These are phyloP conservation scores for Hiodon tergisus DNA, from an alignment of 2,113 vertebrate genomes.

Conservation along the genomic window DNA sequence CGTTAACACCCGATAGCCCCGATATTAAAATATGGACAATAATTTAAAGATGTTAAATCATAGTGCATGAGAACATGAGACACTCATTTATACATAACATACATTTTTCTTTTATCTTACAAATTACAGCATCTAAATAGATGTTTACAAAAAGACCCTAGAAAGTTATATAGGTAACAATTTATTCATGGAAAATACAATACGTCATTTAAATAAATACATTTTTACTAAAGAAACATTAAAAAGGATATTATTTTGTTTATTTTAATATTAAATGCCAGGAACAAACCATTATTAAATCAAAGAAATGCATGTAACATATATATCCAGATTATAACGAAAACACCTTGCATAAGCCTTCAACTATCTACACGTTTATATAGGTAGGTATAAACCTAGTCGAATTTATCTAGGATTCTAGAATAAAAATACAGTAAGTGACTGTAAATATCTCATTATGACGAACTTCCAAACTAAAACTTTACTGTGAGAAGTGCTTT, in stretches of 20 bases:
- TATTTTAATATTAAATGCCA: constrained; percentile 2
- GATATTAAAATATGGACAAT: too few relatives aligned
- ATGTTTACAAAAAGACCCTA: neutral
- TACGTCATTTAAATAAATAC: constrained; percentile 13
- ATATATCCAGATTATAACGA: neutral
- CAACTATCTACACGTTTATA: neutral
- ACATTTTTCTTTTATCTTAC: neutral
- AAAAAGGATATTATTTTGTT: constrained; percentile 20
- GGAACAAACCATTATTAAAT: constrained; percentile 6
- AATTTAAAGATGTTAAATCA: too few relatives aligned
- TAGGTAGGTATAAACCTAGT: neutral
- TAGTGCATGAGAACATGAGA: too few relatives aligned
- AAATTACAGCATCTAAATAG: neutral
- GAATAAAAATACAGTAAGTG: constrained; percentile 8
- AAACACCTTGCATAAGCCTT: neutral
- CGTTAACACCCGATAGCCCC: too few relatives aligned
- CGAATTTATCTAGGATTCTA: constrained; percentile 7
- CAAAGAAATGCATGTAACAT: constrained; percentile 16
- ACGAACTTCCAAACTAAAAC: constrained; percentile 6
- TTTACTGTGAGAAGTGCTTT: neutral
- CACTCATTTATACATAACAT: neutral
- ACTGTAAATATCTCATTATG: neutral
- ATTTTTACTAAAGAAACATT: constrained; percentile 37
- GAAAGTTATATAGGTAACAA: constrained; percentile 23
- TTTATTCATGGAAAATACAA: constrained; percentile 52